Conservation (phyloP, 2,888 invertebrate species). For the Hyppa rectilinea region DNA sequence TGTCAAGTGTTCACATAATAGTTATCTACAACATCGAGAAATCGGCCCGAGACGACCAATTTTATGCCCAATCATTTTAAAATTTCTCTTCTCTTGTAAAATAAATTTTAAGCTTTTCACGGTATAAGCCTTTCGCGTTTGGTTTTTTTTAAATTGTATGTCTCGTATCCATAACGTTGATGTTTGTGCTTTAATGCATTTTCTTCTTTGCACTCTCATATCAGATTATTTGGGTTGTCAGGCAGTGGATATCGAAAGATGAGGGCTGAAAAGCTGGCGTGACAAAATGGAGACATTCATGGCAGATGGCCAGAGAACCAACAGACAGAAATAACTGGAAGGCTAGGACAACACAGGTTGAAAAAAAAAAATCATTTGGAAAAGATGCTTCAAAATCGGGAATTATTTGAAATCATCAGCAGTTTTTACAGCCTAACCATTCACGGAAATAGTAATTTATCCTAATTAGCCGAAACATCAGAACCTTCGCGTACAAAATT, state of each 20-base stretch:
- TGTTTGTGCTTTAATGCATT: slow-evolving; percentile 1
- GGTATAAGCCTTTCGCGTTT: slow-evolving; percentile 2
- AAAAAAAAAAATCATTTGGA: not conserved
- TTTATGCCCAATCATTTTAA: slow-evolving; percentile 66
- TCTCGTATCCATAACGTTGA: no score
- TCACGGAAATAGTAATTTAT: slow-evolving; percentile 53
- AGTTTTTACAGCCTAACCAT: not conserved
- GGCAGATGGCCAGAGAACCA: not conserved
- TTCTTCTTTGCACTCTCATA: not conserved
- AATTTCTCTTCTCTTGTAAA: slow-evolving; percentile 56
- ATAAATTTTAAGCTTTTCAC: slow-evolving; percentile 26
- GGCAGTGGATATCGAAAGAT: not conserved
- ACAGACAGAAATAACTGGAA: not conserved
- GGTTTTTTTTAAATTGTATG: slow-evolving; percentile 16
- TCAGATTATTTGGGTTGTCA: no score
- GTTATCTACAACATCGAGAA: slow-evolving; percentile 79
- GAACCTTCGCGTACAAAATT: slow-evolving; percentile 70
- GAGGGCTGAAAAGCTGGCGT: not conserved
- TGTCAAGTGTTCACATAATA: slow-evolving; percentile 88
- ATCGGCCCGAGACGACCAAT: slow-evolving; percentile 67
- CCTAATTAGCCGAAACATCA: slow-evolving; percentile 71
- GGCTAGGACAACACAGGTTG: not conserved
- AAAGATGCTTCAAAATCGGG: not conserved
- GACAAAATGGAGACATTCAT: not conserved
- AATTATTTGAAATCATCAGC: not conserved